Conservation (phyloP, 1,140 invertebrate species). For the Sinonovacula constricta region DNA sequence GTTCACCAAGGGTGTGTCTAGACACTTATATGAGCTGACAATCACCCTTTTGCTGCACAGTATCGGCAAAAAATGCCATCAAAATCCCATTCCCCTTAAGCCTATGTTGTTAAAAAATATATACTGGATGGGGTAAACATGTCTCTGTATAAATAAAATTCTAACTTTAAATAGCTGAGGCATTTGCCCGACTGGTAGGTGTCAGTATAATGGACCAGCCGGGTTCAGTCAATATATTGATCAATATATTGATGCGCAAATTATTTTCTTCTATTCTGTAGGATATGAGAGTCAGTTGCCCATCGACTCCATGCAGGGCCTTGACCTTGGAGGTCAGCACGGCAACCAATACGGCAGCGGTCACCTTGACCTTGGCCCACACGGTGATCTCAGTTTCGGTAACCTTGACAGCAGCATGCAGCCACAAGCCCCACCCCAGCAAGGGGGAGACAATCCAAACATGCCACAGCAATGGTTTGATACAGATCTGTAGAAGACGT, state of each 20-base stretch:
- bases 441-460: conserved; percentile 88
- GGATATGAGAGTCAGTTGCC: conserved; percentile 96
- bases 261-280: conserved; percentile 71
- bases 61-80: no score
- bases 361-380: conserved; percentile 85
- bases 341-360: conserved; percentile 87
- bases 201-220: no score
- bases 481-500: conserved; percentile 94
- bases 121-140: no score
- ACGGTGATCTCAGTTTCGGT: conserved; percentile 89
- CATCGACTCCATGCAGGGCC: conserved; percentile 96
- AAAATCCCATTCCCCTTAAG: no score
- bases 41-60: no score
- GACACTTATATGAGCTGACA: no score
- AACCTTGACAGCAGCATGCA: conserved; percentile 82
- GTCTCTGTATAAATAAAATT: no score
- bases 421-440: conserved; percentile 87
- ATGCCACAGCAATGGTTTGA: conserved; percentile 93
- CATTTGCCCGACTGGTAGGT: no score
- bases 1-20: no score
- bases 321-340: conserved; percentile 90
- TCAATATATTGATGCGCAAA: not conserved
- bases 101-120: no score
- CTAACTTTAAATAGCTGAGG: no score
- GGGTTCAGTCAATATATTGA: no score